Base-by-base conservation (phyloP, 2,888 invertebrate genomes). In the Acrobasis suavella region DNA sequence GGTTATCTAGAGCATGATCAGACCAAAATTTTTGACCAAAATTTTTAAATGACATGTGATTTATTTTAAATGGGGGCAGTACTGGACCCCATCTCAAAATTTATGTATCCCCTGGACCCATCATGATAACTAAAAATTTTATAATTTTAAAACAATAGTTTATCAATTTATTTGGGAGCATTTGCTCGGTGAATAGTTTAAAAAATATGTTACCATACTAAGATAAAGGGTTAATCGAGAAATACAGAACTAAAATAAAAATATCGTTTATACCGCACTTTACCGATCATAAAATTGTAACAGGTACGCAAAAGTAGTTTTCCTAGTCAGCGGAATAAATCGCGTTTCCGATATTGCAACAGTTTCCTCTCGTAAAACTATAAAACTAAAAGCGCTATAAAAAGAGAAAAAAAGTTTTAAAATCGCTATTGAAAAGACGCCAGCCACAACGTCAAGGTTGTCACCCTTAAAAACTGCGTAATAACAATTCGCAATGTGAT, bases 401-500 rank as follows among this genome's bases (percentile, higher is more conserved):
- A 62, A n/a, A 46, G 42, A 49, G 42, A 49, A 52, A 59, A 59
- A 60, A 46, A 16, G 17, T 50, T 60, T 37, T 50, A 12, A 38
- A 38, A 50, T 10, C 38, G 46, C 60, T 16, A 16, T 60, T 38
- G 42, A 42, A 60, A 51, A 46, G 22, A 12, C 60, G 52, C n/a
- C 17, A 46, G 69, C 76, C 75, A 67, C 75, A 76, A 75, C 71
- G 64, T 32, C 73, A 82, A 80, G 83, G 80, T 67, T 81, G 81
- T 70, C 81, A 80, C 86, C 86, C 85, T 78, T 77, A 78, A 78
- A 84, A 86, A 82, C 82, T 77, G 76, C 78, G 82, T 81, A 86
- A 87, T 88, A 87, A 88, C 89, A 87, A 88, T 89, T 86, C 88
- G 85, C 81, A 82, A 89, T 82, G 83, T 88, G 91, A 91, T 91